A percentile compares a stretch with the other conserved stretches of the same genome.
Conservation (phyloP, 2,113 vertebrate species). For the Motacilla alba region DNA sequence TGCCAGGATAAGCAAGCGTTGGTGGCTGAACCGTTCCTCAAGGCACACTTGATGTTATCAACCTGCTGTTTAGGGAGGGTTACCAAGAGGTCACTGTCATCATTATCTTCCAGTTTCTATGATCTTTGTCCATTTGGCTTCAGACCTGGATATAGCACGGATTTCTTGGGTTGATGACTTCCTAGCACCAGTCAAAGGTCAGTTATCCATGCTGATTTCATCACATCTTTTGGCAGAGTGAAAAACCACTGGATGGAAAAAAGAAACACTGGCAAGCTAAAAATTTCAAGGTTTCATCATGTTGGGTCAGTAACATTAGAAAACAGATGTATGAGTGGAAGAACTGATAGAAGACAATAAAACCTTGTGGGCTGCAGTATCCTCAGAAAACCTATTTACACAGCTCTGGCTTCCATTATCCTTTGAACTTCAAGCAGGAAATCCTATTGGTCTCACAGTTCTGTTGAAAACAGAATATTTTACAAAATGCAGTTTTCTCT, state of each 20-base stretch:
- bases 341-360: neutral
- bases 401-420: conserved; percentile 4
- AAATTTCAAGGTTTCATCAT: neutral
- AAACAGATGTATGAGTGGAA: neutral
- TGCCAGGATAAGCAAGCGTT: neutral
- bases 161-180: conserved; percentile 39
- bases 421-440: conserved; percentile 17
- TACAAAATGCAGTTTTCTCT: neutral
- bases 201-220: neutral
- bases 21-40: neutral
- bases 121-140: conserved; percentile 49
- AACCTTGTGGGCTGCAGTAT: neutral
- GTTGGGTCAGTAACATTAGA: neutral
- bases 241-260: neutral
- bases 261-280: neutral
- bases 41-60: conserved; percentile 28
- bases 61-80: neutral
- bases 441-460: neutral
- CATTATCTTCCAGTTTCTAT: conserved; percentile 21
- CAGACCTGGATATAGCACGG: neutral
- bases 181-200: neutral
- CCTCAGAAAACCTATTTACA: neutral
- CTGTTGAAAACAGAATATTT: neutral
- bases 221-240: neutral
- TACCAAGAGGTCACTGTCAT: conserved; percentile 21